Evolutionary conservation across 2,113 vertebrate species (phyloP).

Genomic region (Chitala chitala): DNA sequence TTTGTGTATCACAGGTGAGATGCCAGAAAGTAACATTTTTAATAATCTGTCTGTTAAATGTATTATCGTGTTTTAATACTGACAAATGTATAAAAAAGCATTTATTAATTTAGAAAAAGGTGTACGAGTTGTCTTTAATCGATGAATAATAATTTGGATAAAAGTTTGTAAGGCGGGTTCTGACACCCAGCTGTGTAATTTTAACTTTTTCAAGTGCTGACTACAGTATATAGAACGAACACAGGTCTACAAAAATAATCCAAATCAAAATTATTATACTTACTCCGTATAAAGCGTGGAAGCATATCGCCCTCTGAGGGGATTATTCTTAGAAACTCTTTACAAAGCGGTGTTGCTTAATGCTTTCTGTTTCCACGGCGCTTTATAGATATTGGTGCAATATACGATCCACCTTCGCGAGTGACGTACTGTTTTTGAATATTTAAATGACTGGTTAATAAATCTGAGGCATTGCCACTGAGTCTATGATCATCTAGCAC

Average conservation of each 20-base stretch:
- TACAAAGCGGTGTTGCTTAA: constrained; percentile 32
- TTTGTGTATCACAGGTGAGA: no score
- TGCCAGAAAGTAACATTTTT: no score
- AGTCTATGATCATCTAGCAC: constrained; percentile 31
- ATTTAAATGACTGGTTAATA: constrained; percentile 57
- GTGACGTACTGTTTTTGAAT: constrained; percentile 65
- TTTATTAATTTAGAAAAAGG: no score
- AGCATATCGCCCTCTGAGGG: constrained; percentile 18
- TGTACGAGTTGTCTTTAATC: no score
- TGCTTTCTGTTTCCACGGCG: constrained; percentile 41
- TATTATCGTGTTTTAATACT: no score
- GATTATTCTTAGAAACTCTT: constrained; percentile 10
- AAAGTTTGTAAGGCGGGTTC: no score
- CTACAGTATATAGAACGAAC: not conserved
- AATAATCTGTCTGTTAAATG: no score
- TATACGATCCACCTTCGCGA: constrained; percentile 62
- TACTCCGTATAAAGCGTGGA: constrained; percentile 33
- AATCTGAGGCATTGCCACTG: constrained; percentile 48
- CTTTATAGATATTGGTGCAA: constrained; percentile 70
- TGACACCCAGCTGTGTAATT: no score
- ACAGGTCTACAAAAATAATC: not conserved
- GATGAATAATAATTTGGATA: no score
- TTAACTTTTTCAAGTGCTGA: not conserved
- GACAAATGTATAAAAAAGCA: no score
- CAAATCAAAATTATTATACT: constrained; percentile 25